phyloP scores from a whole-genome alignment of 2,888 invertebrate genomes.

The Drosophila sordidula region DNA sequence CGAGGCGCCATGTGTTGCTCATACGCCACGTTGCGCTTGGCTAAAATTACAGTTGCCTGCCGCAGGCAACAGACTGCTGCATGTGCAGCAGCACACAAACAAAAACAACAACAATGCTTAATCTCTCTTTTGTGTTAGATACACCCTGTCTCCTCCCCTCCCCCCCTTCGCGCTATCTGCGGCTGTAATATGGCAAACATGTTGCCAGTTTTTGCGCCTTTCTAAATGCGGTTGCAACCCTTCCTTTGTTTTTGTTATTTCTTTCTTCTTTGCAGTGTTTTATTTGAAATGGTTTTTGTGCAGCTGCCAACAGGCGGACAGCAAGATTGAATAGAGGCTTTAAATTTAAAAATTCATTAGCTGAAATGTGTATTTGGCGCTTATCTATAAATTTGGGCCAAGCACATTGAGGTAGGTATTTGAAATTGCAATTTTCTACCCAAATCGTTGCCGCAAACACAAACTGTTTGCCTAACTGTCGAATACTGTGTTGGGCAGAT shows the following conservation, averaged over 20 bases:
- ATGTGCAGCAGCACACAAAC: slow-evolving; percentile 10
- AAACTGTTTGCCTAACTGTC: slow-evolving; percentile 7
- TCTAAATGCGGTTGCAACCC: slow-evolving; percentile 4
- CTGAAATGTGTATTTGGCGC: slow-evolving; percentile 10
- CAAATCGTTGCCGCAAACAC: slow-evolving; percentile 8
- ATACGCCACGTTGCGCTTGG: slow-evolving; percentile 58
- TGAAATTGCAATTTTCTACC: not conserved
- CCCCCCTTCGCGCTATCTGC: not conserved
- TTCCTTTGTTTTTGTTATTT: not conserved
- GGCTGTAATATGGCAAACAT: slow-evolving; percentile 12
- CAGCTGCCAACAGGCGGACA: slow-evolving; percentile 25
- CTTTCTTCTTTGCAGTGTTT: slow-evolving; percentile 7
- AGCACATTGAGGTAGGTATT: slow-evolving; percentile 35
- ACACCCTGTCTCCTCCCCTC: not conserved
- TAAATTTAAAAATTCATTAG: slow-evolving; percentile 47
- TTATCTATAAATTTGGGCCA: slow-evolving; percentile 18
- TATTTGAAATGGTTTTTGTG: slow-evolving; percentile 19
- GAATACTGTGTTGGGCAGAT: slow-evolving; percentile 11
- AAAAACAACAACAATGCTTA: slow-evolving; percentile 56
- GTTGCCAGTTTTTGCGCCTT: slow-evolving; percentile 20
- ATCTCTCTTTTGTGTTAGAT: slow-evolving; percentile 62
- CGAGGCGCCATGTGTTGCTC: slow-evolving; percentile 45
- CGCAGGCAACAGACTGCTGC: slow-evolving; percentile 26
- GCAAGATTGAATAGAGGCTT: slow-evolving; percentile 23
- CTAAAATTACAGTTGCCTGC: slow-evolving; percentile 51